These are phyloP conservation scores for Cricetomys ansorgei DNA, from an alignment of 2,113 vertebrate species.

Conservation along the genomic window DNA sequence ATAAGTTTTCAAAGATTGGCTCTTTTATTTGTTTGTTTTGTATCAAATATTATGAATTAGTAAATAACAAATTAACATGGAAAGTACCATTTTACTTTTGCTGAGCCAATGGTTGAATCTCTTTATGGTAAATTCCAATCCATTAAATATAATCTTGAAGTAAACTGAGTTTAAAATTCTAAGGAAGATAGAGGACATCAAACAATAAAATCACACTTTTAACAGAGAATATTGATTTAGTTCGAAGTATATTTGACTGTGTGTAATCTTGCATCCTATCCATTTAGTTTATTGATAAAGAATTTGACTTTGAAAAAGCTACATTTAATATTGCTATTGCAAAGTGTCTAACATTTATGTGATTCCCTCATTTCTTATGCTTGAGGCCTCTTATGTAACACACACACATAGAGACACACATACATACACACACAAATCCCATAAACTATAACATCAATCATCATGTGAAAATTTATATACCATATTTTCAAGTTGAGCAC, in stretches of 20 bases:
- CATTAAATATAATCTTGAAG: not conserved
- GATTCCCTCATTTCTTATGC: not conserved
- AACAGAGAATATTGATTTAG: not conserved
- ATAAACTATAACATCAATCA: not conserved
- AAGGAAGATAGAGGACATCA: not conserved
- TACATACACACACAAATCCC: not conserved
- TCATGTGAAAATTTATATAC: conserved; percentile 35
- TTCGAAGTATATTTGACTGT: not conserved
- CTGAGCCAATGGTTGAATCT: not conserved
- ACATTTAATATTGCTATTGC: conserved; percentile 3
- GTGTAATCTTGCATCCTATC: not conserved
- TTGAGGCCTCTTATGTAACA: not conserved
- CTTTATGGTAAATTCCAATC: conserved; percentile 56
- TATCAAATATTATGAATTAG: conserved; percentile 3
- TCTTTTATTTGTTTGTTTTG: conserved; percentile 29
- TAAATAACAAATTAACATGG: conserved; percentile 12
- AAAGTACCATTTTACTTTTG: conserved; percentile 6
- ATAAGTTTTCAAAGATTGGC: not conserved
- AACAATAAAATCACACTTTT: not conserved
- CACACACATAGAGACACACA: not conserved
- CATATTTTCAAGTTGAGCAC: not conserved
- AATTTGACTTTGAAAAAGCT: conserved; percentile 24
- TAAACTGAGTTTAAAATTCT: conserved; percentile 4
- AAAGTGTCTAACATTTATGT: not conserved
- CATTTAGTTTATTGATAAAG: conserved; percentile 46